Percentiles rank a stretch among this genome's conserved stretches.
phyloP scores from a whole-genome alignment of 2,113 vertebrate genomes.

The Aleadryas rufinucha region DNA sequence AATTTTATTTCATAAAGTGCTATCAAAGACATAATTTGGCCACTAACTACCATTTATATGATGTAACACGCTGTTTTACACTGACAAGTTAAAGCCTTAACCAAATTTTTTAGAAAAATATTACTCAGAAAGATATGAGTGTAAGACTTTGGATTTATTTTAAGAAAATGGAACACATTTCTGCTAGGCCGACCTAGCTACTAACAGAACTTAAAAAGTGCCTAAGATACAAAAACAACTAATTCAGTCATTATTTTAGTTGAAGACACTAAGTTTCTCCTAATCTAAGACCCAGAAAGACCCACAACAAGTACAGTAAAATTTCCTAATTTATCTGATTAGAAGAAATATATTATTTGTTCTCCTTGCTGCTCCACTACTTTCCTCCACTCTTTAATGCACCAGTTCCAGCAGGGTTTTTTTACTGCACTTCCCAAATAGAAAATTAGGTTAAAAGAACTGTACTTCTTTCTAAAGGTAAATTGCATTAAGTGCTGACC shows the following conservation, averaged over 20 bases:
- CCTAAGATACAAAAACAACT: not conserved
- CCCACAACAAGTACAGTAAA: not conserved
- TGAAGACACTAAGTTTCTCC: not conserved
- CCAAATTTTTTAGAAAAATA: not conserved
- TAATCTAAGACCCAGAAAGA: not conserved
- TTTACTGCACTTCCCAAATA: slow-evolving; percentile 16
- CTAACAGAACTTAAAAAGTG: not conserved
- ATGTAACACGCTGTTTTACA: not conserved
- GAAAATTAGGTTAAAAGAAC: slow-evolving; percentile 51
- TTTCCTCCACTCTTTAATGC: not conserved
- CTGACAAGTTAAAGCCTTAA: not conserved
- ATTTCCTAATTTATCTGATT: not conserved
- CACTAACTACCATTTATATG: not conserved
- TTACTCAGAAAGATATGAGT: not conserved
- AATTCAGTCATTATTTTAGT: not conserved
- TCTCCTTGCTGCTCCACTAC: not conserved
- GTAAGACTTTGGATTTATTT: not conserved
- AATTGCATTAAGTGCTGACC: slow-evolving; percentile 41
- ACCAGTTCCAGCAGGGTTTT: not conserved
- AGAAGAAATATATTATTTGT: slow-evolving; percentile 1
- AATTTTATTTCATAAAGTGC: not conserved
- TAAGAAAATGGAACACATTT: not conserved
- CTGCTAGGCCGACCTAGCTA: not conserved
- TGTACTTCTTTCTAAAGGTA: slow-evolving; percentile 16
- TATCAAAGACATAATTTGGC: not conserved